Base-by-base conservation (phyloP, 2,888 invertebrate species). In the Homarus gammarus region DNA sequence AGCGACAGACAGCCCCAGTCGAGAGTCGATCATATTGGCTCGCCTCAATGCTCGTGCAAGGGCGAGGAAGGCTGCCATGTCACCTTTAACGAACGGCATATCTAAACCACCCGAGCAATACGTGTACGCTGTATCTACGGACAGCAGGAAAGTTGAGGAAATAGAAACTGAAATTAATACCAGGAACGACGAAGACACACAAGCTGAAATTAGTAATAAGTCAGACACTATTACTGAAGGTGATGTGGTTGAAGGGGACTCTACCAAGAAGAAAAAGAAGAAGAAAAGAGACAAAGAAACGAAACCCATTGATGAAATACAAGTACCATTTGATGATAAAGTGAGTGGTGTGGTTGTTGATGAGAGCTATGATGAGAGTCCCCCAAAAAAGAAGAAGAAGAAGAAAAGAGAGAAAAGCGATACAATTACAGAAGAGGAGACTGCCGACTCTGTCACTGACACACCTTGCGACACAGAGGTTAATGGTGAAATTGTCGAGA, bases 11-110 rank as follows among this genome's bases (percentile, higher is more conserved):
- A 31, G 51, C 44, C 64, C 77, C 3, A 78, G 61, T 36, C 86
- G 78, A 27, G 78, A 49, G n/a, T 77, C 86, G 27, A 0, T 78
- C 22, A 36, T 86, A 31, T 78, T 86, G 6, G 86, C 36, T 18
- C 78, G 86, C 27, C 40, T 86, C 78, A 86, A 86, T 77, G 77
- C 31, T 33, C 77, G 86, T n/a, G 86, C 86, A 44, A 49, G 86
- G 78, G 86, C 77, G 6, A 68, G 64, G 70, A 86, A 86, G 27
- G 51, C 68, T n/a, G 78, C n/a, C 2, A 61, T 31, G 27, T 27
- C 40, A 44, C 61, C 40, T 68, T 27, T 61, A 33, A n/a, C 2
- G 8, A 81, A 81, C 22, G n/a, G 33, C n/a, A n/a, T n/a, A n/a
- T n/a, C n/a, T n/a, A n/a, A n/a, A n/a, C n/a, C n/a, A n/a, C n/a